Base-by-base conservation (phyloP, 1,140 invertebrate genomes). In the Neodiprion lecontei region DNA sequence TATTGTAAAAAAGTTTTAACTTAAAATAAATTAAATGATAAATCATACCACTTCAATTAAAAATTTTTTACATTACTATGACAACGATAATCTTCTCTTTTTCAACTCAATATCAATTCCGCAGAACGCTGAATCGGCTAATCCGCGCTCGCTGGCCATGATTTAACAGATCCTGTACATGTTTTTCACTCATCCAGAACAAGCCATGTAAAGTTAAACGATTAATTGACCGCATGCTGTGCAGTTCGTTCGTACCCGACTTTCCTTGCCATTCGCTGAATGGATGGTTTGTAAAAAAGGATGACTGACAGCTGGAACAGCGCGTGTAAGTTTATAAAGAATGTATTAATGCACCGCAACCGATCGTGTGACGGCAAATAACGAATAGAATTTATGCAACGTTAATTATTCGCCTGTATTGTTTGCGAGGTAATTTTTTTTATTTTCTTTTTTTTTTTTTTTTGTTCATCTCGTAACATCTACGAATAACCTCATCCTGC, bases 21-120 rank as follows among this genome's bases (percentile, higher is more conserved):
- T 87, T 87, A 87, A 88, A 88, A 87, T 88, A 88, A 88, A 88
- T 88, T 88, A 88, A 87, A 88, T 84, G 81, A 88, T 87, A 87
- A 85, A 87, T 86, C 79, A 83, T 82, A 80, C 78, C 80, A 78
- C 81, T 74, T 61, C 12, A 40, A 40, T 40, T 40, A 5, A 40
- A 5, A 40, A 40, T 40, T 40, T 40, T 40, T 40, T 40, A 3
- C 28, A 40, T 40, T 5, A 40, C 28, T 40, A 5, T 40, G 28
- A 40, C 28, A 40, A 40, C 28, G 28, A 40, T 66, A 14, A 21
- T 21, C 14, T 66, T 66, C 61, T 66, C 61, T 66, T 21, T 66
- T 66, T 21, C 28, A 40, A 40, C 28, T 40, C 28, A 40, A 40
- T 40, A 40, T 40, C 28, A 40, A 40, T 40, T 40, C 28, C 28